These are phyloP conservation scores for Turdus rufiventris DNA, from an alignment of 2,113 vertebrate genomes.

Conservation along the genomic window DNA sequence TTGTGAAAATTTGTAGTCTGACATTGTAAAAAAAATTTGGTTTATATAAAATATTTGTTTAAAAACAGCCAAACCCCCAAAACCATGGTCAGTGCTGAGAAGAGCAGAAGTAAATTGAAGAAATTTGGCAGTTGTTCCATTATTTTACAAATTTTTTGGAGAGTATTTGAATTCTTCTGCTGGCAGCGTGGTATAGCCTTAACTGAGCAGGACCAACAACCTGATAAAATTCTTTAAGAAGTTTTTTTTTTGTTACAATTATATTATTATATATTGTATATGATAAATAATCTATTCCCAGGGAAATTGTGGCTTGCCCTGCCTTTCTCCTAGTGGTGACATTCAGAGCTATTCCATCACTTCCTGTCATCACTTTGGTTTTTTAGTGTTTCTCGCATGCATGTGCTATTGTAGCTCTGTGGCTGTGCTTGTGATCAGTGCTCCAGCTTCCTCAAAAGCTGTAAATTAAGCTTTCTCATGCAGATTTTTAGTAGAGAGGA, in stretches of 20 bases:
- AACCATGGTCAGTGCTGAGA: background rate
- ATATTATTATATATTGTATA: background rate
- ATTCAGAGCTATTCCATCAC: background rate
- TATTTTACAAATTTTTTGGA: background rate
- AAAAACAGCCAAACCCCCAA: background rate
- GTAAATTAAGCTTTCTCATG: constrained; percentile 29
- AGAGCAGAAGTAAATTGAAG: background rate
- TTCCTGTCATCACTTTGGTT: background rate
- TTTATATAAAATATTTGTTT: background rate
- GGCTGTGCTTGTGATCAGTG: background rate
- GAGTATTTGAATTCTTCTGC: background rate
- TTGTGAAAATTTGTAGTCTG: background rate
- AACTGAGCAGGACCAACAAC: background rate
- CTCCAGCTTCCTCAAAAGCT: constrained; percentile 36
- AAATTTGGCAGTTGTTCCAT: background rate
- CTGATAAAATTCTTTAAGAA: background rate
- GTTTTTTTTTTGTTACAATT: background rate
- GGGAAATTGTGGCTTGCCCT: background rate
- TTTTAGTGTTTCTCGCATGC: background rate
- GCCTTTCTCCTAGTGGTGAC: background rate
- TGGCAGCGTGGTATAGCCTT: background rate
- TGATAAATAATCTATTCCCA: background rate
- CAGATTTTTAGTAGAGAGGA: background rate
- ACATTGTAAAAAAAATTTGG: background rate
- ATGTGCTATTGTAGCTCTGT: background rate